Conservation (phyloP, 35 echinoderm and acorn worm species). For the Ptychodera flava region DNA sequence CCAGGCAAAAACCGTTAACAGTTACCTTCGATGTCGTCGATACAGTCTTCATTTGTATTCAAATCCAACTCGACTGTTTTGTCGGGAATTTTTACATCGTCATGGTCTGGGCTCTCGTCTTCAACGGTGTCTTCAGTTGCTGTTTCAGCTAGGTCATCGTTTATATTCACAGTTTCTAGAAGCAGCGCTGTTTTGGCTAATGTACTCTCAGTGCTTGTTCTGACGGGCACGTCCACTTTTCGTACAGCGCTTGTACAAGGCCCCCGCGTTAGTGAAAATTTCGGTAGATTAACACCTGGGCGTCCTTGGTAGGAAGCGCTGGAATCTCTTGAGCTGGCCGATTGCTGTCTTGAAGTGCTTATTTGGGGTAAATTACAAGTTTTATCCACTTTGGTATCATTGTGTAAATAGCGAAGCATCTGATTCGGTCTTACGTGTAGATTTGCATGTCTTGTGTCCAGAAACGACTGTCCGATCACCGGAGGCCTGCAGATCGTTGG, state of each 20-base stretch:
- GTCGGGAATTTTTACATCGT: too few relatives aligned
- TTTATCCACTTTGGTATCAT: not conserved
- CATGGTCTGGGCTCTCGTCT: too few relatives aligned
- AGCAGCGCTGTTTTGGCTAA: not conserved
- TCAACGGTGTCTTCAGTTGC: too few relatives aligned
- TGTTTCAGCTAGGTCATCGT: too few relatives aligned
- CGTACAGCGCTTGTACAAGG: not conserved
- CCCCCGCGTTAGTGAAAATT: not conserved
- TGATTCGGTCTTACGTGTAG: not conserved
- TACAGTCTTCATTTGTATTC: too few relatives aligned
- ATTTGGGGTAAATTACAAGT: not conserved
- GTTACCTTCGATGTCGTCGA: too few relatives aligned
- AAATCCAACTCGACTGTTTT: too few relatives aligned
- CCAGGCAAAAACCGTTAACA: too few relatives aligned
- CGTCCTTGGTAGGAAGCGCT: not conserved
- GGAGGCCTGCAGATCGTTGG: not conserved
- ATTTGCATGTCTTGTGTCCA: not conserved
- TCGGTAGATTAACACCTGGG: not conserved
- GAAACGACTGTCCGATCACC: not conserved
- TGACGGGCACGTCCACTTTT: not conserved
- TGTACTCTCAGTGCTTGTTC: not conserved
- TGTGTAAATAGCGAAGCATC: not conserved
- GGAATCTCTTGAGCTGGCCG: not conserved
- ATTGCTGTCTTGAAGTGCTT: not conserved
- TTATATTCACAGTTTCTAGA: not conserved